A percentile compares a stretch with the other conserved stretches of the same genome.
Conservation (phyloP, 2,113 vertebrate species). For the Channa maculata region DNA sequence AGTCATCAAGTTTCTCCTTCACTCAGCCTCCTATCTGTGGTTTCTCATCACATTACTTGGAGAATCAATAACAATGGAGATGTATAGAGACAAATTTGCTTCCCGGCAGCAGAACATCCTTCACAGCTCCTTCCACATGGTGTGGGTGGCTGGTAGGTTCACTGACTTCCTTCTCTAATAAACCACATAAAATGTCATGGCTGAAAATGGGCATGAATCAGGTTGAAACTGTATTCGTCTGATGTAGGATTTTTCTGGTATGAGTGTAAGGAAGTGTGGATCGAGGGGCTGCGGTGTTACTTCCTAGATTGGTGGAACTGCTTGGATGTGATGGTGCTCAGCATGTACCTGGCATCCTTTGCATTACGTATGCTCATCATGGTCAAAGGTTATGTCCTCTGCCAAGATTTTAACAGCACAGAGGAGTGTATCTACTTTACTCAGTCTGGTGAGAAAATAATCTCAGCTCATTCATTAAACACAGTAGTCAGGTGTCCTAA, state of each 20-base stretch:
- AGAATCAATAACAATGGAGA: constrained; percentile 90
- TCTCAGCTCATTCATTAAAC: too few relatives aligned
- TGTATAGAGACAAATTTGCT: constrained; percentile 80
- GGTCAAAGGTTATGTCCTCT: constrained; percentile 85
- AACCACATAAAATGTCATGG: too few relatives aligned
- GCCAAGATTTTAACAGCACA: constrained; percentile 48
- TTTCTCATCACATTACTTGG: constrained; percentile 89
- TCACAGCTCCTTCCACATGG: constrained; percentile 91
- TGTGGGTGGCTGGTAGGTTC: constrained; percentile 91
- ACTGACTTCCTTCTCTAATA: not conserved
- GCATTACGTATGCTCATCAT: constrained; percentile 85
- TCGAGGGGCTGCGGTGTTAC: constrained; percentile 89
- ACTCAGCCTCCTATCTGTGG: constrained; percentile 92
- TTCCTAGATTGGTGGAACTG: constrained; percentile 94
- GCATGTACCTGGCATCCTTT: constrained; percentile 91
- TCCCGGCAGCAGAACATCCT: constrained; percentile 86
- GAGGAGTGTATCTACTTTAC: constrained; percentile 88
- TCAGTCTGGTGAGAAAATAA: constrained; percentile 81
- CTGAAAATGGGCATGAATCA: not conserved
- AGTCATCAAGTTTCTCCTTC: constrained; percentile 91
- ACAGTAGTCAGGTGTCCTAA: too few relatives aligned
- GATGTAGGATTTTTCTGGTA: constrained; percentile 91
- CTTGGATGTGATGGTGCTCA: constrained; percentile 90
- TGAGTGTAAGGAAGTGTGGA: constrained; percentile 94
- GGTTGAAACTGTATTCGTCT: not conserved